Base-by-base conservation (phyloP, 2,888 invertebrate genomes). In the Clepsis dumicolana region DNA sequence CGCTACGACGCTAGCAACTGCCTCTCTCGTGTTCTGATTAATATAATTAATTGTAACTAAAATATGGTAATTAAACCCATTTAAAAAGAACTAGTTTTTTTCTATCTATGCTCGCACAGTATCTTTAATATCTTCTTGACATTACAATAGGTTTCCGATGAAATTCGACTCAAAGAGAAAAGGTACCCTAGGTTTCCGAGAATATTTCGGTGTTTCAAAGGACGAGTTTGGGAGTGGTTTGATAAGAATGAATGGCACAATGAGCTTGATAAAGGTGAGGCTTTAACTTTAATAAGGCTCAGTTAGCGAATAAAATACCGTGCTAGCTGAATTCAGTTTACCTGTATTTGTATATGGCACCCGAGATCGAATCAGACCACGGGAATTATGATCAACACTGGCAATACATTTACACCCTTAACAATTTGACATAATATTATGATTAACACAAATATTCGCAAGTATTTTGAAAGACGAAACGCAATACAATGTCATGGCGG, bases 241-340 rank as follows among this genome's bases (percentile, higher is more conserved):
- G 48, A 48, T 48, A 7, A 48, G 48, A 7, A 21, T 52, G 53
- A 63, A 14, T 38, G 8, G 18, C 38, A 38, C 62, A 53, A 63
- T 38, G 52, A 38, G 38, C 35, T 50, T 14, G 41, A 32, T 48
- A 48, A 21, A 8, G 48, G 21, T 10, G 21, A 10, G 21, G 48
- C 21, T 48, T 12, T 12, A 48, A 48, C 48, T 48, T 48, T 48
- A 21, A 48, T 21, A 21, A 21, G 21, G 48, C 12, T 12, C 12
- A 48, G 48, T 12, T 21, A 21, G 7, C 21, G 8, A 10, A 10
- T 21, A 48, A 48, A 48, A 5, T 16, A 8, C 41, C 4, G 7
- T 8, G 16, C 18, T 16, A 44, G 4, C 16, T 5, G 4, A 41
- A 4, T 38, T 4, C n/a, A 38, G 4, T n/a, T 38, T 14, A n/a